Base-by-base conservation (phyloP, 2,113 vertebrate species). In the Gymnobelideus leadbeateri region DNA sequence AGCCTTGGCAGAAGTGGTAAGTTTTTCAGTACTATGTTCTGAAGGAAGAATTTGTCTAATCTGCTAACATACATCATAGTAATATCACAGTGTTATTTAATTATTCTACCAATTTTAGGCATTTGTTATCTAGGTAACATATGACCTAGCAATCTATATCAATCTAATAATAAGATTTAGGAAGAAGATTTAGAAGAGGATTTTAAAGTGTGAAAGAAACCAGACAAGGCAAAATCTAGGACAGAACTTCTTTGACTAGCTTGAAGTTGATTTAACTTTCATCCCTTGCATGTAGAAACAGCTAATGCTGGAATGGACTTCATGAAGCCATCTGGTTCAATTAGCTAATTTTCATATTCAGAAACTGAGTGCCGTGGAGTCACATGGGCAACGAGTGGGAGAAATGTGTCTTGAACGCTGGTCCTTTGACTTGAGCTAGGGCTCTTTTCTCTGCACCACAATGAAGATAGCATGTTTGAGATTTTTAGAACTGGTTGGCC, bases 1-100 rank as follows among this genome's bases (percentile, higher is more conserved):
- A 94, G 99, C 99, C 0, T 97, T 99, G 97, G 99, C 99, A 53
- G 99, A 99, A 98, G 99, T 99, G 99, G 99, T 99, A 98, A 99
- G 99, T 99, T 92, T 95, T 95, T 57, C n/a, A 24, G 19, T n/a
- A 57, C 21, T 96, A 91, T 47, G 31, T 53, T 94, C 6, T 46
- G 49, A 55, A 90, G 95, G n/a, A 50, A 19, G 50, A 61, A 3
- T 91, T 61, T 94, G 55, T 91, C 51, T 94, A 50, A 84, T 94
- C 51, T 94, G 52, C 54, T 95, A 51, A 89, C 49, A 28, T n/a
- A 91, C 14, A 24, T 26, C n/a, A 61, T 91, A 53, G 89, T 43
- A 43, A 51, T 91, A 21, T 14, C 46, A 0, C 91, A 96, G 49
- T 26, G 50, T 92, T 95, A 25, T 89, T 95, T 93, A n/a, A n/a